Base-by-base conservation (phyloP, 2,113 vertebrate genomes). In the Mormyrus iriodes region DNA sequence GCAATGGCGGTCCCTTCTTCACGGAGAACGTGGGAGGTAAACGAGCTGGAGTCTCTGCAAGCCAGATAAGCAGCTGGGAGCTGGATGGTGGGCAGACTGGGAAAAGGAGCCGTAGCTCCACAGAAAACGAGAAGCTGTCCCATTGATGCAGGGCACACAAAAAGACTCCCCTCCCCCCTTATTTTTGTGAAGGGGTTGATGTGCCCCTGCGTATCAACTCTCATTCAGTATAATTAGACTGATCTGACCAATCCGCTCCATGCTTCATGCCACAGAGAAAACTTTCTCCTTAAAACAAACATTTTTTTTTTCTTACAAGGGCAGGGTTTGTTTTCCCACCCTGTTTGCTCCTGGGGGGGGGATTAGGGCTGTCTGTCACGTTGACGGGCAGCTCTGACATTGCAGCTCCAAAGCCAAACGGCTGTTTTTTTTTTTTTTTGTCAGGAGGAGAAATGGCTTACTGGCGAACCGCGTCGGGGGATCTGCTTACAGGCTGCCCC, bases 401-500 rank as follows among this genome's bases (percentile, higher is more conserved):
- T 94, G 94, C 94, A 95, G 93, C 94, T 94, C 94, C 92, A 92
- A 94, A 95, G 95, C 94, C 94, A 96, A 96, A 95, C 95, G 94
- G 94, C 95, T 95, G 95, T 95, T 96, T 96, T 96, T 95, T 90
- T 95, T 95, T 95, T 95, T 96, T 96, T 96, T 95, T 90, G 93
- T 93, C 95, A 90, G 94, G 90, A 91, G 94, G 94, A 94, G 94
- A 94, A 94, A 93, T 92, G 89, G 87, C 93, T 96, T 96, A 96
- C 96, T 95, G 91, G 93, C 61, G 94, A 96, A 95, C 95, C 94
- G 93, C 92, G 93, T 95, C 94, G 95, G 96, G 96, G 96, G 95
- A 96, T 96, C 95, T 96, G 95, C 96, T 96, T 96, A 96, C 95
- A 96, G 95, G 95, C 95, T 96, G 93, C 94, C 89, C 93, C 90